Conservation (phyloP, 1,140 invertebrate species). For the Achatina immaculata region DNA sequence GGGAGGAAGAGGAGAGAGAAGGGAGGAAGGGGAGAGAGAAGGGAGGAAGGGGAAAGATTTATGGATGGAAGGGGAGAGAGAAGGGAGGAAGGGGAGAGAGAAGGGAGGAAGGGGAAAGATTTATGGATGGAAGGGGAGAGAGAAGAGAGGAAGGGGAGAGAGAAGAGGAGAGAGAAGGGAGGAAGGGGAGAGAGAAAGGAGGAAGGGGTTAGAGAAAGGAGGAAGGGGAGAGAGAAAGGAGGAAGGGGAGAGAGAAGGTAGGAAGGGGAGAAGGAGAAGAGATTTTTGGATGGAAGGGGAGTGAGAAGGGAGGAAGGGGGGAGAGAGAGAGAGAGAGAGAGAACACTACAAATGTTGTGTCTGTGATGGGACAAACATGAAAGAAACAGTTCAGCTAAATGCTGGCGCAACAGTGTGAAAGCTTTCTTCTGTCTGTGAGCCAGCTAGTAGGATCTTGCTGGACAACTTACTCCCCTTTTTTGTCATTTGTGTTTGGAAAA, state of each 20-base stretch:
- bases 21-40: neutral
- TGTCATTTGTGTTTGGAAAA: too few species aligned
- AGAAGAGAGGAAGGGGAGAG: neutral
- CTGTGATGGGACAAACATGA: too few species aligned
- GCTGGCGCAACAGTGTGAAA: too few species aligned
- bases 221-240: neutral
- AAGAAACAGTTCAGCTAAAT: too few species aligned
- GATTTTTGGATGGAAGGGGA: too few species aligned
- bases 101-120: neutral
- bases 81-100: constrained; percentile 30
- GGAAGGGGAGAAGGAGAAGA: too few species aligned
- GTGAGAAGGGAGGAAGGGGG: too few species aligned
- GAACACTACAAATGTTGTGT: too few species aligned
- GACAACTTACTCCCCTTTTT: too few species aligned
- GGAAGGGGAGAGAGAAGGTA: neutral
- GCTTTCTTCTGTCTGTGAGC: too few species aligned
- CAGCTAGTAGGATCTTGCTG: too few species aligned
- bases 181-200: neutral
- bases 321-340: too few species aligned
- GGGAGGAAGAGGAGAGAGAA: neutral
- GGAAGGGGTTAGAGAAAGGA: neutral
- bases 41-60: neutral
- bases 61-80: constrained; percentile 21
- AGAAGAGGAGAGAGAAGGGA: neutral
- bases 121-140: neutral